Evolutionary conservation across 2,797 vertebrate genomes (phyloP).

Genomic region (Enteromius paludinosus): DNA sequence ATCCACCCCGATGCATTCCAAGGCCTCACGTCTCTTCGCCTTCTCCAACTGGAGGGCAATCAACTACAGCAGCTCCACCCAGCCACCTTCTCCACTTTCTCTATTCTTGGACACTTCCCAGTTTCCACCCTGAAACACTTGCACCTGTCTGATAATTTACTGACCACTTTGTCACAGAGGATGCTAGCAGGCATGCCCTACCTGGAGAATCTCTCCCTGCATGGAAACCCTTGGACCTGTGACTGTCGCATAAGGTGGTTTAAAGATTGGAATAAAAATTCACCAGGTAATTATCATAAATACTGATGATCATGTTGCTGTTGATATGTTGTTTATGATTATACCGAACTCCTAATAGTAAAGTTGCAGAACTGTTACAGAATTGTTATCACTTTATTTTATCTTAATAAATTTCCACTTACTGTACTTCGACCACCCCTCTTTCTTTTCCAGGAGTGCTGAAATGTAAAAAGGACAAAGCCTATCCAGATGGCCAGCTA

Average conservation of each 20-base stretch:
- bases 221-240: constrained; percentile 93
- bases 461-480: constrained; percentile 88
- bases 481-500: constrained; percentile 82
- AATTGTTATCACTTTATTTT: background rate
- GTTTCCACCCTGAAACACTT: constrained; percentile 90
- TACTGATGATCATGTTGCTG: background rate
- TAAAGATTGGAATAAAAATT: constrained; percentile 77
- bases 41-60: constrained; percentile 93
- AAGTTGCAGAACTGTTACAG: background rate
- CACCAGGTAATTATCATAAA: constrained; percentile 77
- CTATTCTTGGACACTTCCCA: constrained; percentile 81
- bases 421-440: background rate
- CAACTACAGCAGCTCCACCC: constrained; percentile 87
- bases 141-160: constrained; percentile 87
- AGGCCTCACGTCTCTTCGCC: constrained; percentile 84
- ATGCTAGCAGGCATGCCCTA: constrained; percentile 80
- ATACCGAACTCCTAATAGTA: background rate
- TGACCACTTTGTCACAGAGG: constrained; percentile 75
- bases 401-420: background rate
- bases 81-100: constrained; percentile 85
- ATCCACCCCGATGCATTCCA: constrained; percentile 89
- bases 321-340: background rate
- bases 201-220: constrained; percentile 88
- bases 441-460: constrained; percentile 78
- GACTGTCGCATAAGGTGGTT: constrained; percentile 88